Evolutionary conservation across 2,113 vertebrate genomes (phyloP), one percentile per base, ranked within the genome.

Genomic region (Daboia siamensis): DNA sequence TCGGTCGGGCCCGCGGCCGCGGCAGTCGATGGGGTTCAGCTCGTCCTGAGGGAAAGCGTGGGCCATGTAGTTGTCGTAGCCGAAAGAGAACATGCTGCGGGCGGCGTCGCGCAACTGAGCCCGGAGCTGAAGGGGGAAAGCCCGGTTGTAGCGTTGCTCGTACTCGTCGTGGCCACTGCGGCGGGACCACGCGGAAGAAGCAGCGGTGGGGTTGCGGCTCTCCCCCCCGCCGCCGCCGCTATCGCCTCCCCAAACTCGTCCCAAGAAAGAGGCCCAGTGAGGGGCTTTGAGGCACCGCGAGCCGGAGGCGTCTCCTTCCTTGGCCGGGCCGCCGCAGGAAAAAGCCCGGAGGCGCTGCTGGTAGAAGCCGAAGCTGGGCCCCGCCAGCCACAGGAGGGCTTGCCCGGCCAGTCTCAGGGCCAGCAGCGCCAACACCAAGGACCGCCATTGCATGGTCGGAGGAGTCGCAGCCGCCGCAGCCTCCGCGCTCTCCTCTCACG

Each of bases 1-100:
- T 69, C 98, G 98, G 96, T 99, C 99, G 15, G 99, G 99, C 20
- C 99, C 99, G 24, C 99, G 98, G 46, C 99, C 99, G 88, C 98
- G 95, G 97, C 99, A 99, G 95, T 98, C 97, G 92, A 99, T 99
- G 33, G 99, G 99, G 95, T 99, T 99, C 39, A 99, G 98, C 97
- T 99, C 99, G 97, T 99, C 99, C 92, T 98, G 97, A 0, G 99
- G 99, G 91, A 99, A 99, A 56, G 99, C 99, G 96, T 99, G 98
- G 94, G 96, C 98, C 99, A 99, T 99, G 97, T 99, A 99, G 97
- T 98, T 99, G 96, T 99, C 99, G 96, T 99, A 99, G 95, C 99
- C 99, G 93, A 99, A 99, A 88, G 97, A 98, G 95, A 99, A 99
- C 99, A 99, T 99, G 13, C 98, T 97, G 90, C 98, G 98, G 88